Conservation (phyloP, 35 echinoderm and acorn worm genomes). For the Antedon bifida region DNA sequence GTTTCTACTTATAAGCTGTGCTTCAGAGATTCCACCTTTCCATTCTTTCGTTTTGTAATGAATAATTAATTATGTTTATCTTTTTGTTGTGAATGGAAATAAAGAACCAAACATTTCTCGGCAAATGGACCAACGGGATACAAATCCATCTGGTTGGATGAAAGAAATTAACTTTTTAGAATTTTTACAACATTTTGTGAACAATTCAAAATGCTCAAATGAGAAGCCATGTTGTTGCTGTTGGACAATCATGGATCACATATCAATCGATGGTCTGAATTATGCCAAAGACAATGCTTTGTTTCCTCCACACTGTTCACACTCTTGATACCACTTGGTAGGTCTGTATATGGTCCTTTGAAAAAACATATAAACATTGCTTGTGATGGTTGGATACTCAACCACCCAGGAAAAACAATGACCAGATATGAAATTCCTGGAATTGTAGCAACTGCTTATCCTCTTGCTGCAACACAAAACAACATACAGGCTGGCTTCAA, state of each 20-base stretch:
- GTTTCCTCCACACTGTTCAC: not conserved
- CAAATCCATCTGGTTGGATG: conserved; percentile 26
- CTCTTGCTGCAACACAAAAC: too few species aligned
- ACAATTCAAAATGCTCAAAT: not conserved
- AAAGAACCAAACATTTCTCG: conserved; percentile 29
- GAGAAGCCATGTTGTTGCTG: conserved; percentile 30
- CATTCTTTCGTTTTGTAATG: too few species aligned
- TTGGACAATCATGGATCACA: conserved; percentile 39
- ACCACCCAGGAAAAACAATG: not conserved
- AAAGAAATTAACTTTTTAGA: conserved; percentile 4
- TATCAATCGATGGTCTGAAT: not conserved
- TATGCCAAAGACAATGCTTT: not conserved
- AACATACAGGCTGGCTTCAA: too few species aligned
- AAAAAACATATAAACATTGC: not conserved
- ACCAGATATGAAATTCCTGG: conserved; percentile 3
- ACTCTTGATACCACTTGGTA: not conserved
- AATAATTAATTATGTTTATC: too few species aligned
- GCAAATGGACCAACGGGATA: conserved; percentile 8
- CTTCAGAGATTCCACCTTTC: too few species aligned
- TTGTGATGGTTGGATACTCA: not conserved
- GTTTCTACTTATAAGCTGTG: too few species aligned
- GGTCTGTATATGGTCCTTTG: conserved; percentile 1
- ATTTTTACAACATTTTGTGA: too few species aligned
- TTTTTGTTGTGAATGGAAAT: too few species aligned
- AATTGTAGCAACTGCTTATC: not conserved